Conservation (phyloP, 2,797 vertebrate species). For the Acrossocheilus wenchowensis region DNA sequence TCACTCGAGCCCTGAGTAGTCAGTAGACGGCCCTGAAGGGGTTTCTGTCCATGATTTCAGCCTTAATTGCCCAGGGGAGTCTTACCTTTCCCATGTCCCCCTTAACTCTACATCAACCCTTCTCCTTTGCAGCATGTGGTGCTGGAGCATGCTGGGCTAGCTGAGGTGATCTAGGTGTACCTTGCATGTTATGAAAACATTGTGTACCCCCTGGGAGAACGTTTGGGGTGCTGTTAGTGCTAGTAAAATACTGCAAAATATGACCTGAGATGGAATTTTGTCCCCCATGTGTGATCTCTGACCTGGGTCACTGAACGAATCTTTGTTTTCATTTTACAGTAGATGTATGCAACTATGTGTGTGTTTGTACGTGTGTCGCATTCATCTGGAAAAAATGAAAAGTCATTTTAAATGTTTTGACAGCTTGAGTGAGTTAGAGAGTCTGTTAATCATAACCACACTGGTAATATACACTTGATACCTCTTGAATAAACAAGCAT, state of each 20-base stretch:
- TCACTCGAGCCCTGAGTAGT: conserved; percentile 31
- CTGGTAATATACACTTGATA: conserved; percentile 25
- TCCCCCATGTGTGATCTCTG: conserved; percentile 26
- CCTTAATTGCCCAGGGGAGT: conserved; percentile 43
- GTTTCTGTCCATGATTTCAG: conserved; percentile 38
- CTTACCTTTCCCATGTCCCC: conserved; percentile 52
- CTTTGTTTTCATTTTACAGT: conserved; percentile 42
- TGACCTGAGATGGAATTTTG: neutral
- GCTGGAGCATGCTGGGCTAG: conserved; percentile 19
- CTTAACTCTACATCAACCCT: conserved; percentile 27
- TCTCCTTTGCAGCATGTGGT: conserved; percentile 23
- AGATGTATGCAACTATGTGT: conserved; percentile 19
- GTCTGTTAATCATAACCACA: conserved; percentile 47
- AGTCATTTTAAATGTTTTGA: conserved; percentile 73
- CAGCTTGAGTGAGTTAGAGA: conserved; percentile 59
- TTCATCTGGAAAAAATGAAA: conserved; percentile 70
- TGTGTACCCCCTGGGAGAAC: conserved; percentile 6
- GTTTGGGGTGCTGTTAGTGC: conserved; percentile 9
- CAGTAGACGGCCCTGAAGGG: conserved; percentile 30
- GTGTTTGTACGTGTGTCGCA: conserved; percentile 46
- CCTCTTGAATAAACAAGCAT: conserved; percentile 27
- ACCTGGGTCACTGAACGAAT: conserved; percentile 20
- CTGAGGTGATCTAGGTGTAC: conserved; percentile 14
- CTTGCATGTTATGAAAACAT: neutral
- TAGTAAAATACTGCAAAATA: conserved; percentile 29